Evolutionary conservation across 2,888 invertebrate genomes (phyloP), one percentile per base, ranked within the genome.

Genomic region (Drosophila eohydei): DNA sequence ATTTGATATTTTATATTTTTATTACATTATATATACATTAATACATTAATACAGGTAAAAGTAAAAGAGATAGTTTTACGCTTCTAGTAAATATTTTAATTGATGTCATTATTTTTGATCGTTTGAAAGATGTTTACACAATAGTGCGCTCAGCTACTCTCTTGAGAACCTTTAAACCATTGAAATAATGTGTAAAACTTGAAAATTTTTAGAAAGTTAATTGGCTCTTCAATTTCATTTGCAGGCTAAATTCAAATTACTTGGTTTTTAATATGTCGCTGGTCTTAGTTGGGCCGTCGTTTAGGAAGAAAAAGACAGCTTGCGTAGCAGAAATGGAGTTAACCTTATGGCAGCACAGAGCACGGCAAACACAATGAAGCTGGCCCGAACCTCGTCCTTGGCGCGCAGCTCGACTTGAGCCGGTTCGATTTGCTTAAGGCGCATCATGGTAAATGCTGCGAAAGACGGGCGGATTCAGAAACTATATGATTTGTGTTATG

Each of bases 311-410:
- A 46, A 55, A 2, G 44, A 26, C n/a, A 74, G 12, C 28, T 68
- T 71, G 30, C 72, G 64, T n/a, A 81, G 0, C 12, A 85, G 12
- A 14, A 70, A 38, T 1, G 88, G 77, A 7, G 51, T 43, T 14
- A 85, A 12, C 8, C 90, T 61, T 16, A 84, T 76, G 4, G 74
- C 41, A 0, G 71, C 71, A 51, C 86, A 85, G 28, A 88, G 38
- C 7, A 72, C 36, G 5, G 54, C 69, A 6, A 89, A 84, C 0
- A 85, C 43, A 4, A 88, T 55, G 5, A 89, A 41, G 48, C 44
- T 85, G 36, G 69, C 76, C 0, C 61, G 71, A 9, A 79, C 74
- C 44, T 89, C 86, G 5, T 67, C 59, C 59, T 72, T 79, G 61
- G 77, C 76, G 2, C 56, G 69, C 3, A 58, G 26, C n/a, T 74